phyloP scores from a whole-genome alignment of 2,888 invertebrate species.

The Pristionchus mayeri region DNA sequence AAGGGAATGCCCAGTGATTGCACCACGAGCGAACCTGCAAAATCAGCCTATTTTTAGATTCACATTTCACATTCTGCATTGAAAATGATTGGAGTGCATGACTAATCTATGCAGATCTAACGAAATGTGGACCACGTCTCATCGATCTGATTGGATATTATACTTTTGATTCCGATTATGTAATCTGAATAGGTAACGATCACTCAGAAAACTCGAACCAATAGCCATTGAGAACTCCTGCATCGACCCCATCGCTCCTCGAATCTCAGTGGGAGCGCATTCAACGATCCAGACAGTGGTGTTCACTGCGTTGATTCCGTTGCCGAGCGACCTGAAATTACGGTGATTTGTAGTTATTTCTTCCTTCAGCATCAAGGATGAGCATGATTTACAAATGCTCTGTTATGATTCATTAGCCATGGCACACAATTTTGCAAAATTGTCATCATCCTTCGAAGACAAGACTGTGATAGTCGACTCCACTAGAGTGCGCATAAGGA shows the following conservation, averaged over 20 bases:
- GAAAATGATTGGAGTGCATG: no score
- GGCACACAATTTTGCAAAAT: neutral
- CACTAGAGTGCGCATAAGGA: neutral
- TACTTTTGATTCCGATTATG: no score
- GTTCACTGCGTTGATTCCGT: constrained; percentile 66
- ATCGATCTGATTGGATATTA: no score
- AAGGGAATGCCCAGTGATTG: constrained; percentile 62
- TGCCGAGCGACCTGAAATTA: constrained; percentile 54
- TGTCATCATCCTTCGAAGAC: neutral
- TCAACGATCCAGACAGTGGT: no score
- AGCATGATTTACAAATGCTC: neutral
- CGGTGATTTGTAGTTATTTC: no score
- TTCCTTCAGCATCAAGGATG: neutral
- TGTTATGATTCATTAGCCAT: no score
- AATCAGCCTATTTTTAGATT: no score
- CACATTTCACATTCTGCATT: no score
- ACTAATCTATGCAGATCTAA: no score
- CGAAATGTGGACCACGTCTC: no score
- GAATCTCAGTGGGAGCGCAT: no score
- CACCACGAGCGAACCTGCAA: constrained; percentile 54
- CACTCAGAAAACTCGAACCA: constrained; percentile 51
- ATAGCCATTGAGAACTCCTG: constrained; percentile 67
- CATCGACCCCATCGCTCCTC: no score
- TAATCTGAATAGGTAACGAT: neutral
- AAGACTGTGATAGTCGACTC: neutral